Conservation (phyloP, 1,140 invertebrate species). For the Camponotus floridanus region DNA sequence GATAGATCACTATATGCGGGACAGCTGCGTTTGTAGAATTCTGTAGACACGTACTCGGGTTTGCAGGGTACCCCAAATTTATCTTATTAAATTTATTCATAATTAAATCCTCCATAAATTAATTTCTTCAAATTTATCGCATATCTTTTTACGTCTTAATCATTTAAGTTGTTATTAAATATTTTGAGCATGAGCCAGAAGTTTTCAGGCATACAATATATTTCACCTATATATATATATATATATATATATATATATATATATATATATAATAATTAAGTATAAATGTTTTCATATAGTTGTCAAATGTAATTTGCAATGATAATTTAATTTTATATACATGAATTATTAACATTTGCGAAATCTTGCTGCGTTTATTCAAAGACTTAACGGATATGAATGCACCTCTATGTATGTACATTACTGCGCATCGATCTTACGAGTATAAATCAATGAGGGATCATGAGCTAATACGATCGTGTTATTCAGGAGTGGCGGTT, state of each 20-base stretch:
- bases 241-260: too few relatives aligned
- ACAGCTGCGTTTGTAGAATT: conserved; percentile 76
- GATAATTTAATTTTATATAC: too few relatives aligned
- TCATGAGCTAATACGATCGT: conserved; percentile 56
- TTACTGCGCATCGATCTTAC: background rate
- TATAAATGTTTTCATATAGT: too few relatives aligned
- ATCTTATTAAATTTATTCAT: background rate
- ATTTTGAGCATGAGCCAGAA: too few relatives aligned
- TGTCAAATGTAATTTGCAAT: too few relatives aligned
- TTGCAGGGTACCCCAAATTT: background rate
- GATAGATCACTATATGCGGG: conserved; percentile 76
- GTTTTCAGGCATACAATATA: too few relatives aligned
- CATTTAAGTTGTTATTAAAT: too few relatives aligned
- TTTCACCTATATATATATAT: too few relatives aligned
- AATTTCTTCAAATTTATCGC: background rate
- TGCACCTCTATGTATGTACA: background rate
- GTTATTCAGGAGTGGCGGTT: conserved; percentile 47
- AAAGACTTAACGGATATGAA: background rate
- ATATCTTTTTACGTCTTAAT: too few relatives aligned
- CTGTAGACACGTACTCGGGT: background rate
- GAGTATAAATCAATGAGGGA: conserved; percentile 53
- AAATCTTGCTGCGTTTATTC: background rate
- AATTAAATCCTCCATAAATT: background rate
- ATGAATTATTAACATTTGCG: background rate
- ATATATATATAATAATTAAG: too few relatives aligned